Evolutionary conservation across 1,140 invertebrate species (phyloP).

Genomic region (Bathynomus jamesi): DNA sequence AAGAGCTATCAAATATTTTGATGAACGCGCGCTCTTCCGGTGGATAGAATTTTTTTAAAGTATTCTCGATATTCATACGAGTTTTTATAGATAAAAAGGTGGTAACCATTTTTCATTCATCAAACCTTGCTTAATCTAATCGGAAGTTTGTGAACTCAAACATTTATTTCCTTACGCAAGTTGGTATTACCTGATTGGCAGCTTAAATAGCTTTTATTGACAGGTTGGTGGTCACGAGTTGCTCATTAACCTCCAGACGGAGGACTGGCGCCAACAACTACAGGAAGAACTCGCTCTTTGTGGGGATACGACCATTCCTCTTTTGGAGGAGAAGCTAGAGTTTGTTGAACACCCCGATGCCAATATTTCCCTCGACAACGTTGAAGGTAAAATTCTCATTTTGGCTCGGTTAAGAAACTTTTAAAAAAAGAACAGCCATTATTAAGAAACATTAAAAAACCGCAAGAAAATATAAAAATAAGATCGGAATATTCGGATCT

Average conservation of each 20-base stretch:
- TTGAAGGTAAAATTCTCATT: slow-evolving; percentile 16
- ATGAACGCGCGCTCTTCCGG: too few species aligned
- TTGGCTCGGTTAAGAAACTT: slow-evolving; percentile 16
- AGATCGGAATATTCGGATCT: background rate
- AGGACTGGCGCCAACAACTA: slow-evolving; percentile 70
- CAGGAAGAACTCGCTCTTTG: slow-evolving; percentile 73
- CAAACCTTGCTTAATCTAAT: too few species aligned
- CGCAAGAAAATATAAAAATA: background rate
- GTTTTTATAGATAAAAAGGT: too few species aligned
- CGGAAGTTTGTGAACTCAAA: too few species aligned
- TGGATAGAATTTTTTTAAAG: too few species aligned
- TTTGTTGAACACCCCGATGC: slow-evolving; percentile 6
- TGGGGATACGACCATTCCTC: slow-evolving; percentile 68
- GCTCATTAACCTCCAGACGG: slow-evolving; percentile 67
- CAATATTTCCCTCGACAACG: slow-evolving; percentile 12
- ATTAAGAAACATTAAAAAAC: background rate
- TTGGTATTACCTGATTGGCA: too few species aligned
- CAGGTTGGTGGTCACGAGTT: slow-evolving; percentile 61
- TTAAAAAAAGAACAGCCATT: background rate
- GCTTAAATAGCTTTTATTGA: too few species aligned
- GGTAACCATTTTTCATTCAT: too few species aligned
- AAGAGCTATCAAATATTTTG: too few species aligned
- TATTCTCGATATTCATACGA: too few species aligned
- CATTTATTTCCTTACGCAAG: too few species aligned
- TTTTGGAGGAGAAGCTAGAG: slow-evolving; percentile 44